Conservation (phyloP, 2,113 vertebrate genomes). For the Ciconia boyciana region DNA sequence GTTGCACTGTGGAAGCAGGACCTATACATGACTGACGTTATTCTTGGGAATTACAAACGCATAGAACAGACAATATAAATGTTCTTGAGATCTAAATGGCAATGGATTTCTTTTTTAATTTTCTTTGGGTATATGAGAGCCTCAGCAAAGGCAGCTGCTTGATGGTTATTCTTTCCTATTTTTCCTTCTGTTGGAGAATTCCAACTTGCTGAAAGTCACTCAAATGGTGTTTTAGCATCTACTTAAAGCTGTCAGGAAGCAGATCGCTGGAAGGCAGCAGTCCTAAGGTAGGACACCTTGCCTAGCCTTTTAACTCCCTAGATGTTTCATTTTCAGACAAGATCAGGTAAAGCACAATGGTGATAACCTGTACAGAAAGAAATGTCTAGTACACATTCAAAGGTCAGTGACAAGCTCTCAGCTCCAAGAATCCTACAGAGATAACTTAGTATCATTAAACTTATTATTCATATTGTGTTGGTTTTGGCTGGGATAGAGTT, state of each 20-base stretch:
- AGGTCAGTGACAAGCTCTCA: neutral
- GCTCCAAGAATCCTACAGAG: neutral
- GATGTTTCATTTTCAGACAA: neutral
- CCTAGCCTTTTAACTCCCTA: neutral
- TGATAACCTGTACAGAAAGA: neutral
- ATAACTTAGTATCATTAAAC: neutral
- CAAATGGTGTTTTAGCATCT: neutral
- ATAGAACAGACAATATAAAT: neutral
- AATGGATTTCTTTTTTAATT: neutral
- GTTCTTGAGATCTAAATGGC: neutral
- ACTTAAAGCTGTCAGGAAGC: neutral
- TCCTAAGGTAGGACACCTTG: neutral
- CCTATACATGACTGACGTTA: neutral
- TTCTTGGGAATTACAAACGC: neutral
- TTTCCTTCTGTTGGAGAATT: neutral
- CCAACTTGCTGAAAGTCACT: neutral
- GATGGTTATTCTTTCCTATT: neutral
- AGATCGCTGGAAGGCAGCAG: neutral
- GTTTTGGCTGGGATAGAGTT: no score
- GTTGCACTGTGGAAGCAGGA: neutral
- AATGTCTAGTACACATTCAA: neutral
- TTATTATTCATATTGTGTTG: neutral
- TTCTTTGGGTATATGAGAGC: neutral
- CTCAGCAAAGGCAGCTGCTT: neutral
- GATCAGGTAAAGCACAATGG: neutral